Base-by-base conservation (phyloP, 2,888 invertebrate genomes). In the Acanthopleura granulata region DNA sequence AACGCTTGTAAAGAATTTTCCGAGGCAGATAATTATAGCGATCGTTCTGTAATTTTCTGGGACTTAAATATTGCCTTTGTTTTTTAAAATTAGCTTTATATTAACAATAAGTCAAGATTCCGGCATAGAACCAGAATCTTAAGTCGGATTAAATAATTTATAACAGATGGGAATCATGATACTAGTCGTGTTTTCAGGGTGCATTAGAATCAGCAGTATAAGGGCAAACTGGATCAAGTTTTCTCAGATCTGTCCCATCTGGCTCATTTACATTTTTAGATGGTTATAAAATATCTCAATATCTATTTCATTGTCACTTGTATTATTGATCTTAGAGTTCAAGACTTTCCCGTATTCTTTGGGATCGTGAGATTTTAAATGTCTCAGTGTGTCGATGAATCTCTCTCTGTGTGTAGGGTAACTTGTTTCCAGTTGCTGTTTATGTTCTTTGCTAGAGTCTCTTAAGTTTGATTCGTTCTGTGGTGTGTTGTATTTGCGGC, bases 1-100 rank as follows among this genome's bases (percentile, higher is more conserved):
- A 15, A 62, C 25, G 12, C n/a, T n/a, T 62, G 25, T 62, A 22
- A 62, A 62, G 16, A 62, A 62, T 62, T 62, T 62, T 12, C 25
- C 62, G 11, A 62, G 15, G 22, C 62, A 62, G 62, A 14, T 62
- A 18, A 62, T 12, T 12, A 62, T 15, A 18, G 62, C 22, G 22
- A 62, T 62, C 12, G n/a, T 12, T 22, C 62, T 62, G 62, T n/a
- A n/a, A 22, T 62, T 62, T 62, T 22, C 62, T 62, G 62, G 62
- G n/a, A 18, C 25, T n/a, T 22, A 18, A 22, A 62, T 15, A n/a
- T 62, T 22, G 22, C 62, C 62, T 22, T 62, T 62, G 22, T 70
- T 70, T 30, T 62, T 62, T 12, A 18, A 62, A 62, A 62, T 62
- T 18, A 22, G 62, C 12, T 22, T 15, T 62, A 62, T 70, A 29